Evolutionary conservation across 2,797 vertebrate species (phyloP).

Genomic region (Hylomyscus alleni): DNA sequence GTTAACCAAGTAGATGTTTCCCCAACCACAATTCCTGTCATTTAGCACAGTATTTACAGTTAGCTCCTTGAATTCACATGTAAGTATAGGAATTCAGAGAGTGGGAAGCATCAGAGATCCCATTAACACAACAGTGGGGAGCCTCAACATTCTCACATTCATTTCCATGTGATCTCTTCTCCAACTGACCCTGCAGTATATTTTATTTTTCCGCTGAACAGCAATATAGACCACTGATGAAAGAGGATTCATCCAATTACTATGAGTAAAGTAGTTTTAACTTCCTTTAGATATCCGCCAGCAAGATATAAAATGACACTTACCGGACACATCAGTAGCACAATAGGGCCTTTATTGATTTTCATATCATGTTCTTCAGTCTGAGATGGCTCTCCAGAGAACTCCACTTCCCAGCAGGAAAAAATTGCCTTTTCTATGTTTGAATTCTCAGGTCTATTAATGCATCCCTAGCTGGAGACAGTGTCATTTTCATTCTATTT

Average conservation of each 20-base stretch:
- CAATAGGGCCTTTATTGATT: slow-evolving; percentile 91
- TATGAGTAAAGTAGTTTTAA: slow-evolving; percentile 89
- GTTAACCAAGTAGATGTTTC: slow-evolving; percentile 49
- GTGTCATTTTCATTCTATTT: slow-evolving; percentile 89
- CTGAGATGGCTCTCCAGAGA: slow-evolving; percentile 89
- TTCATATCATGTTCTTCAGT: slow-evolving; percentile 91
- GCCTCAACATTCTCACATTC: slow-evolving; percentile 52
- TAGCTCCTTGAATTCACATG: slow-evolving; percentile 78
- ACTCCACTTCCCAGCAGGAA: slow-evolving; percentile 90
- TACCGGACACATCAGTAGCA: slow-evolving; percentile 90
- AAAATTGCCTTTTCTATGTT: slow-evolving; percentile 89
- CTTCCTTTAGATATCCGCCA: slow-evolving; percentile 88
- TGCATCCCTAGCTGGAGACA: slow-evolving; percentile 88
- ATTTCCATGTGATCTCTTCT: slow-evolving; percentile 76
- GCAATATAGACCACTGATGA: slow-evolving; percentile 86
- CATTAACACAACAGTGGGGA: slow-evolving; percentile 65
- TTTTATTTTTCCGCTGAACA: slow-evolving; percentile 84
- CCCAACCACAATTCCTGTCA: slow-evolving; percentile 40
- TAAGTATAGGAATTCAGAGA: slow-evolving; percentile 59
- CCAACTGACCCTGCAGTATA: slow-evolving; percentile 72
- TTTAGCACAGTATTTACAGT: slow-evolving; percentile 50
- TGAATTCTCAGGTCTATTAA: slow-evolving; percentile 90
- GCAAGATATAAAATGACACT: slow-evolving; percentile 91
- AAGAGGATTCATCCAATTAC: slow-evolving; percentile 89
- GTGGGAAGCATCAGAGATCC: slow-evolving; percentile 63